These are phyloP conservation scores for Chrysomela aeneicollis DNA, from an alignment of 2,888 invertebrate species.

Conservation along the genomic window DNA sequence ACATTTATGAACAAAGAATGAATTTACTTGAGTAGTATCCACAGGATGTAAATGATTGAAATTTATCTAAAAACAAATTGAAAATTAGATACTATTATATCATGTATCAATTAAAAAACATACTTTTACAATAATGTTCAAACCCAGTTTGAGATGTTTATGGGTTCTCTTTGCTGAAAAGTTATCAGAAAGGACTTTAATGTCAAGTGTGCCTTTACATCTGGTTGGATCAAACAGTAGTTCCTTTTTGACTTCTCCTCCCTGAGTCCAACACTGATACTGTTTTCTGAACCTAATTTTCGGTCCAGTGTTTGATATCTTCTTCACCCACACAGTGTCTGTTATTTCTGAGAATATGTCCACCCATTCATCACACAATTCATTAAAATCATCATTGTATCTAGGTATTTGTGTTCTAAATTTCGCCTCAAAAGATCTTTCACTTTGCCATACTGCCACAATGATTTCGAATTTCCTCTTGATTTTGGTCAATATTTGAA, in stretches of 20 bases:
- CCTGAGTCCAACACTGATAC: constrained; percentile 61
- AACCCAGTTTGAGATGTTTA: constrained; percentile 57
- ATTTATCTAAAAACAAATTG: constrained; percentile 54
- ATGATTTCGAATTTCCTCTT: constrained; percentile 58
- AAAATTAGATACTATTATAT: background rate
- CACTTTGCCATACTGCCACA: constrained; percentile 55
- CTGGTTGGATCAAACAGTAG: constrained; percentile 58
- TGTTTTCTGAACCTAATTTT: constrained; percentile 60
- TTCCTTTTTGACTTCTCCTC: constrained; percentile 57
- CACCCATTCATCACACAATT: constrained; percentile 60
- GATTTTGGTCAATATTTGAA: constrained; percentile 53
- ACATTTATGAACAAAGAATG: constrained; percentile 59
- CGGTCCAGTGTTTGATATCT: constrained; percentile 60
- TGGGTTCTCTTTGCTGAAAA: constrained; percentile 57
- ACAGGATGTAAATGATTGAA: constrained; percentile 58
- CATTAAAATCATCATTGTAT: constrained; percentile 58
- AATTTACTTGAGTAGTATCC: constrained; percentile 48
- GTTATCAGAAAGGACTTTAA: constrained; percentile 59
- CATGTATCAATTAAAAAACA: constrained; percentile 20
- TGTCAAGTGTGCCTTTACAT: constrained; percentile 59
- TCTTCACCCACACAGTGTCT: constrained; percentile 60
- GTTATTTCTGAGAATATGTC: constrained; percentile 59
- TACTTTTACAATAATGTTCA: constrained; percentile 60
- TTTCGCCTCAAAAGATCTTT: constrained; percentile 57
- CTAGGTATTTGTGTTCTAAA: constrained; percentile 58